Evolutionary conservation across 2,888 invertebrate species (phyloP), one percentile per base, ranked within the genome.

Genomic region (Lithosia quadra): DNA sequence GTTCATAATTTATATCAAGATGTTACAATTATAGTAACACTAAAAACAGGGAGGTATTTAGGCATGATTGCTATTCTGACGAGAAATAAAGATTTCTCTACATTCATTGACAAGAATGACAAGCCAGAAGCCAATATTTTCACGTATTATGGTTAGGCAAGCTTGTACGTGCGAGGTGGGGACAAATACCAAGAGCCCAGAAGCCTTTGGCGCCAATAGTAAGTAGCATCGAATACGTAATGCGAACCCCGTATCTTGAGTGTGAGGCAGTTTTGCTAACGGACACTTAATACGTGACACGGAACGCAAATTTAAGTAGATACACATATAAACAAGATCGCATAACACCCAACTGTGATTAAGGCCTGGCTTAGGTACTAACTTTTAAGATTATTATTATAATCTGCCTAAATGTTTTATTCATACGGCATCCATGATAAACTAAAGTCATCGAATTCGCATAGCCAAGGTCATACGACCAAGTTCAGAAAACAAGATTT

Each of bases 201-300:
- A 61, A 71, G 82, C 74, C 69, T 69, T 69, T 69, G 72, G 68
- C 71, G 74, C 74, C 69, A 67, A 73, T 69, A 63, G 68, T 64
- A 71, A 74, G 72, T 58, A 58, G 74, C 60, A 36, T 64, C 68
- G 82, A 82, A 81, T 81, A 82, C 80, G 55, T 78, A 81, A 82
- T 82, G 76, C 65, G 70, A 65, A 59, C 63, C 61, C 61, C 72
- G 70, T 77, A 77, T 79, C 78, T 75, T 63, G 67, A 69, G 74
- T 72, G 73, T 62, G 72, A 78, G 70, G 74, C 71, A 72, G 79
- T 82, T 81, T 76, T 68, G 74, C 60, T 80, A 77, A 79, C 82
- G 82, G 78, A 82, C 77, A 83, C 71, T 53, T 72, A 64, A 79
- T 77, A 77, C 83, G 83, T 82, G 77, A 75, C 77, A 69, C 70